These are phyloP conservation scores for Cephus rjabovi DNA, from an alignment of 2,888 invertebrate species.

Conservation along the genomic window DNA sequence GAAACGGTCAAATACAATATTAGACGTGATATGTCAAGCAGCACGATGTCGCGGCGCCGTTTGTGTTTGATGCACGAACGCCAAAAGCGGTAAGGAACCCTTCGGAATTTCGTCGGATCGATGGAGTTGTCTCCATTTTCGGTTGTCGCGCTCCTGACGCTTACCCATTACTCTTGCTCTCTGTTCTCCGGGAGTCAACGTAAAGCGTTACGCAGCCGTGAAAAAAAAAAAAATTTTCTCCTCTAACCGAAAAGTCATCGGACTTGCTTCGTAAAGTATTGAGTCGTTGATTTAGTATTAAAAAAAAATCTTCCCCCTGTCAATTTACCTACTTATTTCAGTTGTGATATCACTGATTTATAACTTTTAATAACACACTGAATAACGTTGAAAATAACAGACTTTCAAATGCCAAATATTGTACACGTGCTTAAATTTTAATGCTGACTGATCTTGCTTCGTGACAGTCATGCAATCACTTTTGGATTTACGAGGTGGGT, in stretches of 20 bases:
- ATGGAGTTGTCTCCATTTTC: conserved; percentile 9
- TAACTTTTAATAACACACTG: not conserved
- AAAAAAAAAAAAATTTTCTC: not conserved
- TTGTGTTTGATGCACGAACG: conserved; percentile 30
- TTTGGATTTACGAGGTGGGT: not conserved
- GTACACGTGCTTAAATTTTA: not conserved
- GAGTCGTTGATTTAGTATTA: not conserved
- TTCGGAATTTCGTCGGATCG: conserved; percentile 1
- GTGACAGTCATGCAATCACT: not conserved
- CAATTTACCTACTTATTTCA: not conserved
- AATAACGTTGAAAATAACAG: not conserved
- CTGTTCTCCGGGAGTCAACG: conserved; percentile 21
- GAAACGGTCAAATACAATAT: conserved; percentile 40
- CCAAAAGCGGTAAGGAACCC: conserved; percentile 10
- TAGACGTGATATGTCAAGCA: conserved; percentile 39
- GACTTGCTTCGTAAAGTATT: not conserved
- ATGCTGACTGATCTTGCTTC: not conserved
- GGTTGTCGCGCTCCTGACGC: conserved; percentile 3
- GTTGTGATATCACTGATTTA: not conserved
- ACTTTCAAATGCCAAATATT: not conserved
- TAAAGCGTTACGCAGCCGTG: conserved; percentile 20
- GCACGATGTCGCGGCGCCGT: conserved; percentile 40
- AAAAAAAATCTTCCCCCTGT: not conserved
- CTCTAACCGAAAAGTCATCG: not conserved
- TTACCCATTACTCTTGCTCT: conserved; percentile 11